phyloP scores from a whole-genome alignment of 2,888 invertebrate genomes.

The Phorcus lineatus region DNA sequence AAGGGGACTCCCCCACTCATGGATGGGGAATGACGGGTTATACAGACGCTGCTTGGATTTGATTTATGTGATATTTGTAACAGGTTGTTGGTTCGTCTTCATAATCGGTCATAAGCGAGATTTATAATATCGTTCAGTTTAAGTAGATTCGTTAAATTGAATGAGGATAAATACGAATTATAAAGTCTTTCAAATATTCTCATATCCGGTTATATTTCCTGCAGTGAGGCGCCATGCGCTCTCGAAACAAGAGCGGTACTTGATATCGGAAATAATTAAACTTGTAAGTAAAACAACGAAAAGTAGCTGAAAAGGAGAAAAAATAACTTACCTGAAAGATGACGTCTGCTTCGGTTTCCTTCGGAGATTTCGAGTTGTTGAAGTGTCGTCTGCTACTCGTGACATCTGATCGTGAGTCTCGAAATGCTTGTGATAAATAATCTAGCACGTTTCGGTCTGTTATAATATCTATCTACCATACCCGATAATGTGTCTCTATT shows the following conservation, averaged over 20 bases:
- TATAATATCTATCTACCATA: neutral
- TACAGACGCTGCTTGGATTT: too few species aligned
- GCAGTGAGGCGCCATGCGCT: neutral
- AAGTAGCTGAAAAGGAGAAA: neutral
- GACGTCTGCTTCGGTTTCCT: neutral
- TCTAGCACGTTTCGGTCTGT: neutral
- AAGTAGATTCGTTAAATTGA: too few species aligned
- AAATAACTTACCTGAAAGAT: neutral
- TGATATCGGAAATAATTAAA: conserved; percentile 18
- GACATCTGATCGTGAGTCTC: neutral
- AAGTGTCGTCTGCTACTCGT: neutral
- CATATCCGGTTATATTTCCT: neutral
- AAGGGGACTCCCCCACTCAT: too few species aligned
- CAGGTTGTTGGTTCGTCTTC: too few species aligned
- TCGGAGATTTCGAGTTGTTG: neutral
- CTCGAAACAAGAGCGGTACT: neutral
- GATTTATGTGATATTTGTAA: too few species aligned
- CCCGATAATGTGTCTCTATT: neutral
- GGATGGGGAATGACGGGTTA: too few species aligned
- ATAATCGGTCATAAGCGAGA: too few species aligned
- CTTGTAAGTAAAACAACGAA: neutral
- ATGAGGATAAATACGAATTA: too few species aligned
- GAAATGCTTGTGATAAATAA: neutral
- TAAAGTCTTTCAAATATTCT: neutral
- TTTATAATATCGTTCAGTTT: too few species aligned